phyloP scores from a whole-genome alignment of 2,888 invertebrate species.

The Beris morrisii region DNA sequence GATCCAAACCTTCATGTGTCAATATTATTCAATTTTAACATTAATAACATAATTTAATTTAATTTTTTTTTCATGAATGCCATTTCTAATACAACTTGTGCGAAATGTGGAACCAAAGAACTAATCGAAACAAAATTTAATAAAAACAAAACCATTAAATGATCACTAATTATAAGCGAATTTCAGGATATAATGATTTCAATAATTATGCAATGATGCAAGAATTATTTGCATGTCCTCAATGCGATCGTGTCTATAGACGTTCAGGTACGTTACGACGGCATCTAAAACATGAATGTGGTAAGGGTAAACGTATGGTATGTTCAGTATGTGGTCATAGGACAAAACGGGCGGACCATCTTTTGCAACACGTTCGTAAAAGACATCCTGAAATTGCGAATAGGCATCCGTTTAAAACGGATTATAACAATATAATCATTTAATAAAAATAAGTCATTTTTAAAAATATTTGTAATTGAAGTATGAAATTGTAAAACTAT shows the following conservation, averaged over 20 bases:
- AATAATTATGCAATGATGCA: constrained; percentile 38
- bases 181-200: constrained; percentile 42
- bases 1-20: background rate
- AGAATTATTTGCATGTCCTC: constrained; percentile 54
- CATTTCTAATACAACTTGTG: background rate
- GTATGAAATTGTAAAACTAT: background rate
- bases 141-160: background rate
- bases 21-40: background rate
- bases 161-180: constrained; percentile 39
- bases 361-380: constrained; percentile 60
- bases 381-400: constrained; percentile 57
- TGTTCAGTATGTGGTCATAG: constrained; percentile 61
- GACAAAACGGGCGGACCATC: constrained; percentile 60
- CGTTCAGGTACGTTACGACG: constrained; percentile 60
- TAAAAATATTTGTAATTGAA: constrained; percentile 5
- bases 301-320: constrained; percentile 57
- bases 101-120: background rate
- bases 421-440: background rate
- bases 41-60: constrained; percentile 8
- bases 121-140: constrained; percentile 6
- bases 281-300: constrained; percentile 61
- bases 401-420: constrained; percentile 49
- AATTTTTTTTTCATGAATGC: constrained; percentile 6
- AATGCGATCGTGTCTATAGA: constrained; percentile 61
- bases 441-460: background rate